phyloP scores from a whole-genome alignment of 2,113 vertebrate species.

The Onychostruthus taczanowskii region DNA sequence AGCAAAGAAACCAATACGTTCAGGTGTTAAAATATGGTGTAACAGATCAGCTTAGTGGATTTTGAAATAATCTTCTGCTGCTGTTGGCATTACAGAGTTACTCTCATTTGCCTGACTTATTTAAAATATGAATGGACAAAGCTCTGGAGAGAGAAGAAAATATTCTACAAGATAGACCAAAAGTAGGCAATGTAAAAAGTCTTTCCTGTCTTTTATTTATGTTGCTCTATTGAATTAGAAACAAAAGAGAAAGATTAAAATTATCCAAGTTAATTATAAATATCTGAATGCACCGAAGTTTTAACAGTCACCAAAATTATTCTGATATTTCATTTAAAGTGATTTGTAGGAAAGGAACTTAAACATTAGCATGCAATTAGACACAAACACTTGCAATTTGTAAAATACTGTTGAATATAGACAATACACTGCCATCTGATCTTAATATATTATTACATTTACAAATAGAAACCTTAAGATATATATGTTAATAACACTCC shows the following conservation, averaged over 20 bases:
- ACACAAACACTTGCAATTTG: background rate
- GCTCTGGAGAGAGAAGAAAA: background rate
- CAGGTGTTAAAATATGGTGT: background rate
- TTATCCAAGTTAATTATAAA: background rate
- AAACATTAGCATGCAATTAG: background rate
- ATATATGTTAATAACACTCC: background rate
- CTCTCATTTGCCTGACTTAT: background rate
- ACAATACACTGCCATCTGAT: background rate
- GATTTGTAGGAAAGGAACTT: background rate
- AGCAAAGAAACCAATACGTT: background rate
- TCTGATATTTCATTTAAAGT: background rate
- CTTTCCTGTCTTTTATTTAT: background rate
- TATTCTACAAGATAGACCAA: background rate
- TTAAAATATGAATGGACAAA: background rate
- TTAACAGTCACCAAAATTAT: background rate
- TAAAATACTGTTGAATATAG: background rate
- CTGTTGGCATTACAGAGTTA: background rate
- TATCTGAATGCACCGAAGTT: background rate
- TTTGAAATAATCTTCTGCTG: background rate
- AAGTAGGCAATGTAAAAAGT: background rate
- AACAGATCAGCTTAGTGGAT: background rate
- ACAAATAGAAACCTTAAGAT: background rate
- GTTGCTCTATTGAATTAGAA: background rate
- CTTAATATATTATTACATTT: background rate
- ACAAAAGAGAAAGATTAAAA: background rate